These are phyloP conservation scores for Cygnus olor DNA, from an alignment of 2,797 vertebrate genomes.

Conservation along the genomic window DNA sequence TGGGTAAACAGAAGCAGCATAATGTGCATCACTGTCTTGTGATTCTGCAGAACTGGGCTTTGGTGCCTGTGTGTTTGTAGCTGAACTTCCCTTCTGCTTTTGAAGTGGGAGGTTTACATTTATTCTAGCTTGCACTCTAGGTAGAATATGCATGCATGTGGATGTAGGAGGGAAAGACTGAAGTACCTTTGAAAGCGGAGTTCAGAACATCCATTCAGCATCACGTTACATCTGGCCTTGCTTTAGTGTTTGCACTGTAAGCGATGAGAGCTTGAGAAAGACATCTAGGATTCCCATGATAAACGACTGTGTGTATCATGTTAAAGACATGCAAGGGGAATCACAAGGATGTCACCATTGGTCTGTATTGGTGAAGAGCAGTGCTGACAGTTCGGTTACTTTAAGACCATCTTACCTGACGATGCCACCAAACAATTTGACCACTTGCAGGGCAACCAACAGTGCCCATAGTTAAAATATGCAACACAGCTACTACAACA, in stretches of 20 bases:
- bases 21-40: not conserved
- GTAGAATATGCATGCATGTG: not conserved
- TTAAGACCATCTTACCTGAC: not conserved
- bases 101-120: not conserved
- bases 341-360: not conserved
- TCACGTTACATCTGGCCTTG: not conserved
- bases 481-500: not conserved
- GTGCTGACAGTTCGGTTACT: not conserved
- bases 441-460: too few relatives aligned
- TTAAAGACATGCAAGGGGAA: not conserved
- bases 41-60: not conserved
- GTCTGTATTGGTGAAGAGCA: not conserved
- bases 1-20: not conserved
- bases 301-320: not conserved
- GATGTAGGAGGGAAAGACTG: not conserved
- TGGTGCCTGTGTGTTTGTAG: not conserved
- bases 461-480: rapidly evolving
- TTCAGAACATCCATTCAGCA: not conserved
- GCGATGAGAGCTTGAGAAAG: not conserved
- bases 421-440: not conserved
- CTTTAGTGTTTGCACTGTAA: not conserved
- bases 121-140: not conserved
- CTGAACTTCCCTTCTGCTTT: not conserved
- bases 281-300: not conserved
- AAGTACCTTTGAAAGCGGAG: not conserved